Percentiles rank a stretch among this genome's conserved stretches.
Evolutionary conservation across 2,888 invertebrate species (phyloP).

Genomic region (Mimas tiliae): DNA sequence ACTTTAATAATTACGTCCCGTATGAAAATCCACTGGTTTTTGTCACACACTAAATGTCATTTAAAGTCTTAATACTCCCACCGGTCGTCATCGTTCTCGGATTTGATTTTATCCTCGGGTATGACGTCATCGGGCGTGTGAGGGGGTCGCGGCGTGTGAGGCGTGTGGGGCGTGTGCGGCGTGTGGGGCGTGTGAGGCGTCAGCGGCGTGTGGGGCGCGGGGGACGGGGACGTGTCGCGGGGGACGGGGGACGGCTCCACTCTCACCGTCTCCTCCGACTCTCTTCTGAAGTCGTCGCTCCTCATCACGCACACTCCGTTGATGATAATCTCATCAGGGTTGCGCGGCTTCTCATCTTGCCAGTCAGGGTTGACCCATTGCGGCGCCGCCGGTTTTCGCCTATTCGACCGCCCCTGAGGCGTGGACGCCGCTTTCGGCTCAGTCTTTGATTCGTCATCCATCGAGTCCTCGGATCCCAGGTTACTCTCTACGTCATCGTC

Average conservation of each 20-base stretch:
- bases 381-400: conserved; percentile 97
- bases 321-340: conserved; percentile 92
- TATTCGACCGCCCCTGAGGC: conserved; percentile 80
- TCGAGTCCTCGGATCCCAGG: conserved; percentile 88
- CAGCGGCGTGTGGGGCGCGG: conserved; percentile 54
- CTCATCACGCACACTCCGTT: conserved; percentile 97
- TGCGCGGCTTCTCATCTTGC: conserved; percentile 88
- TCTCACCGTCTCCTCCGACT: conserved; percentile 88
- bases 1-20: conserved; percentile 23
- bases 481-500: conserved; percentile 92
- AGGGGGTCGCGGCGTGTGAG: conserved; percentile 51
- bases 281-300: conserved; percentile 89
- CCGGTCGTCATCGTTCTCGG: conserved; percentile 86
- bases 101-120: conserved; percentile 83
- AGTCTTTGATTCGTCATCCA: conserved; percentile 85
- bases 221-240: conserved; percentile 73
- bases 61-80: conserved; percentile 84
- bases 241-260: conserved; percentile 91
- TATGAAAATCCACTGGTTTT: conserved; percentile 21
- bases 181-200: conserved; percentile 50
- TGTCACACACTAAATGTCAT: conserved; percentile 46
- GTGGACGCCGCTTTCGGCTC: conserved; percentile 84
- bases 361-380: conserved; percentile 99
- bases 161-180: conserved; percentile 49
- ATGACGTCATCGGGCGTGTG: conserved; percentile 62